Evolutionary conservation across 2,797 vertebrate genomes (phyloP).

Genomic region (Emydoidea blandingii): DNA sequence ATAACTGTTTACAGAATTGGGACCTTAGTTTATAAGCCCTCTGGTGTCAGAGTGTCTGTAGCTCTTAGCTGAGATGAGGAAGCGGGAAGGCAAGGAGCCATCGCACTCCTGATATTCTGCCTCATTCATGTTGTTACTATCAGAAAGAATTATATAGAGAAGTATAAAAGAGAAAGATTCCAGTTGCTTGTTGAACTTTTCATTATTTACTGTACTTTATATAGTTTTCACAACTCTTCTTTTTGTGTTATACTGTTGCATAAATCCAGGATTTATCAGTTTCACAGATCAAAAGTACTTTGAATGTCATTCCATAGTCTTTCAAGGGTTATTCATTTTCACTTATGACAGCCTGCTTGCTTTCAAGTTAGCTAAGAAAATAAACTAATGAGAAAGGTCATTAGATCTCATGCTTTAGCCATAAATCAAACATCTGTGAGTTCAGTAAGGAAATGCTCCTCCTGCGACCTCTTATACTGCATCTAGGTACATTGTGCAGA

Average conservation of each 20-base stretch:
- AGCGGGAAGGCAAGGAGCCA: background rate
- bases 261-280: background rate
- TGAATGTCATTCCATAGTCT: background rate
- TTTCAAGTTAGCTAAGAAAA: background rate
- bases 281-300: background rate
- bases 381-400: background rate
- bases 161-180: background rate
- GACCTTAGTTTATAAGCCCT: too few species aligned
- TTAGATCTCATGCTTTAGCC: background rate
- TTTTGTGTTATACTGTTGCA: background rate
- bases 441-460: too few species aligned
- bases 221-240: background rate
- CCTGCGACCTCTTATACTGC: too few species aligned
- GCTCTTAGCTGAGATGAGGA: background rate
- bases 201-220: background rate
- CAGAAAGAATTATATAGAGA: background rate
- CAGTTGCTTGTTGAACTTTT: background rate
- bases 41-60: too few species aligned
- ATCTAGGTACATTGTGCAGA: too few species aligned
- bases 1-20: too few species aligned
- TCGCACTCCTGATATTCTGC: background rate
- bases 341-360: background rate
- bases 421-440: background rate
- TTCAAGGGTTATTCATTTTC: background rate
- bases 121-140: background rate